phyloP scores from a whole-genome alignment of 1,140 invertebrate species.

The Hyles euphorbiae region DNA sequence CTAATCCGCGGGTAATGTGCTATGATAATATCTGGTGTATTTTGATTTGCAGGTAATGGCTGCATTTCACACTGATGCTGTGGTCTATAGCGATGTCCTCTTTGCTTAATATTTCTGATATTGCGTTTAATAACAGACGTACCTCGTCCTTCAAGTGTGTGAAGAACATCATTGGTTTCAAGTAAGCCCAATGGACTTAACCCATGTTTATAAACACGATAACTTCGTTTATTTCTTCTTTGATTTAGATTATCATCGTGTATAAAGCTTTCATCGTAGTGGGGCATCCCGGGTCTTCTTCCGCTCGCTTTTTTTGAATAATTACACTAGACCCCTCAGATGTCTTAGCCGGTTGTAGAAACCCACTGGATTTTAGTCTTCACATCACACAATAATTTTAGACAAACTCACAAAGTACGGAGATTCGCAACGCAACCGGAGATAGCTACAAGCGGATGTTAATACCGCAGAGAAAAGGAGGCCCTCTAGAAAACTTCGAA shows the following conservation, averaged over 20 bases:
- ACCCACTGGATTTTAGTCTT: too few relatives aligned
- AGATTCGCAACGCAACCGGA: constrained; percentile 30
- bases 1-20: constrained; percentile 48
- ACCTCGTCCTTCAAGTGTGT: constrained; percentile 54
- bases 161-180: constrained; percentile 45
- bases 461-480: constrained; percentile 45
- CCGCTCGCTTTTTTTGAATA: too few relatives aligned
- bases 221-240: constrained; percentile 71
- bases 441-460: constrained; percentile 22
- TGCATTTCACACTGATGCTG: constrained; percentile 16
- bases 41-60: constrained; percentile 21
- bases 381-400: constrained; percentile 10
- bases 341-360: too few relatives aligned
- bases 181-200: constrained; percentile 41
- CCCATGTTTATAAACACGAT: constrained; percentile 71
- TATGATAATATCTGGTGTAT: constrained; percentile 43
- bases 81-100: constrained; percentile 46
- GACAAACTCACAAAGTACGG: constrained; percentile 18
- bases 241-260: constrained; percentile 71
- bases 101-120: constrained; percentile 64
- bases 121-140: constrained; percentile 64
- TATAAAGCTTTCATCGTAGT: constrained; percentile 74
- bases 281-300: constrained; percentile 52
- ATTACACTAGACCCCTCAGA: too few relatives aligned
- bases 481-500: constrained; percentile 62